A percentile compares a stretch with the other conserved stretches of the same genome.
Evolutionary conservation across 2,888 invertebrate genomes (phyloP).

Genomic region (Rhorus exstirpatorius): DNA sequence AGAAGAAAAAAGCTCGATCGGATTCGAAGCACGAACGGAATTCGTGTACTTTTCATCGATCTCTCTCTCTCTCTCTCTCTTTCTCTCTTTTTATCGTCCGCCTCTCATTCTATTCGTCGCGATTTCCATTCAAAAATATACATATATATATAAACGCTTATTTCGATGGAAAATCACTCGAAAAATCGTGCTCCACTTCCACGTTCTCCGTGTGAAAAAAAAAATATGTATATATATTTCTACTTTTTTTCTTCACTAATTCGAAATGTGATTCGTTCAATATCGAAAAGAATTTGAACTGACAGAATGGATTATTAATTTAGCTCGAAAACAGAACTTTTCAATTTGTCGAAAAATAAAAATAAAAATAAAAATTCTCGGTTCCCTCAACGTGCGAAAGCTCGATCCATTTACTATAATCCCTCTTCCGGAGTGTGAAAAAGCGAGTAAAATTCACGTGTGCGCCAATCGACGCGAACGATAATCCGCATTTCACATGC

Average conservation of each 20-base stretch:
- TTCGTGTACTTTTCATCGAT: conserved; percentile 64
- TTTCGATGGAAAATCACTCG: conserved; percentile 46
- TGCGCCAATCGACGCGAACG: background rate
- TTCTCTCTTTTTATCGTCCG: conserved; percentile 10
- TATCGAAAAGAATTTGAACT: conserved; percentile 41
- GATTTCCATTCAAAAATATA: conserved; percentile 14
- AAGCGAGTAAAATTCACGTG: no score
- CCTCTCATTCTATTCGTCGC: conserved; percentile 22
- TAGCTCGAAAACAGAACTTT: conserved; percentile 46
- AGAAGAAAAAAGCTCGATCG: conserved; percentile 40
- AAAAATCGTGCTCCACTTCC: conserved; percentile 16
- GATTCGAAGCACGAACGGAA: conserved; percentile 66
- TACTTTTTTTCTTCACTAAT: conserved; percentile 26
- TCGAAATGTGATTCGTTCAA: conserved; percentile 7
- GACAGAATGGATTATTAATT: conserved; percentile 20
- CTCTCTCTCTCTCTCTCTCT: conserved; percentile 24
- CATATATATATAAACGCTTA: conserved; percentile 22
- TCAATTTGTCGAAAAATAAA: conserved; percentile 51
- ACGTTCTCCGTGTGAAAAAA: background rate
- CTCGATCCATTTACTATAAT: conserved; percentile 38
- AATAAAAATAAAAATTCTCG: conserved; percentile 32
- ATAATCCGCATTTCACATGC: conserved; percentile 25
- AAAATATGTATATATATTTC: conserved; percentile 10
- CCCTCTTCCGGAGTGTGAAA: background rate
- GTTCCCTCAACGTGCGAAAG: conserved; percentile 14